phyloP scores from a whole-genome alignment of 1,140 invertebrate genomes.

The Anastatus disparis region DNA sequence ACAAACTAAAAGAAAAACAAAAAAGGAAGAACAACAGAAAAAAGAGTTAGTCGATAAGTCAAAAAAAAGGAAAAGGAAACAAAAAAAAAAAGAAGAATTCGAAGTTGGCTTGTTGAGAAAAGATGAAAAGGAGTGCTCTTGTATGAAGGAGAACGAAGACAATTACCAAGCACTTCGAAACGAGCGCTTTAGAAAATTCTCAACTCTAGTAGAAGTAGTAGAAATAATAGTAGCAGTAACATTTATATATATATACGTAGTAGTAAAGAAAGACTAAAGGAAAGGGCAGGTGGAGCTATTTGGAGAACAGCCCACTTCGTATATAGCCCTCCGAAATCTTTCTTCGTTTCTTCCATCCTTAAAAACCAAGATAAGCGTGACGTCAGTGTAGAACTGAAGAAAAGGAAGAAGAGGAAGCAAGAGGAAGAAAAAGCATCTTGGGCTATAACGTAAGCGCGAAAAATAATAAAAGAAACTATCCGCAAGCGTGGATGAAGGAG shows the following conservation, averaged over 20 bases:
- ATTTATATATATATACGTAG: neutral
- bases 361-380: no score
- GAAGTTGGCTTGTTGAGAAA: no score
- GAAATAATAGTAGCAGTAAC: conserved; percentile 11
- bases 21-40: no score
- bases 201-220: neutral
- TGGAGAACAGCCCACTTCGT: conserved; percentile 62
- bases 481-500: neutral
- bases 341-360: neutral
- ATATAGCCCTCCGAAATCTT: conserved; percentile 45
- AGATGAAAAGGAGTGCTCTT: no score
- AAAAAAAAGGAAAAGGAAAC: no score
- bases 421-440: neutral
- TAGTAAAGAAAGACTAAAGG: no score
- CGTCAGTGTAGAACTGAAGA: neutral
- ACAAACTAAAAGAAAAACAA: no score
- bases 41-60: no score
- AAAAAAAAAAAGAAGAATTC: no score
- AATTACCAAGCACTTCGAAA: no score
- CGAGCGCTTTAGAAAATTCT: neutral
- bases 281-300: conserved; percentile 64
- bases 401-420: neutral
- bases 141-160: no score
- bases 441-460: conserved; percentile 25
- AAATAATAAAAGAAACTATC: neutral